phyloP scores from a whole-genome alignment of 2,797 vertebrate genomes.

The Uromys caudimaculatus region DNA sequence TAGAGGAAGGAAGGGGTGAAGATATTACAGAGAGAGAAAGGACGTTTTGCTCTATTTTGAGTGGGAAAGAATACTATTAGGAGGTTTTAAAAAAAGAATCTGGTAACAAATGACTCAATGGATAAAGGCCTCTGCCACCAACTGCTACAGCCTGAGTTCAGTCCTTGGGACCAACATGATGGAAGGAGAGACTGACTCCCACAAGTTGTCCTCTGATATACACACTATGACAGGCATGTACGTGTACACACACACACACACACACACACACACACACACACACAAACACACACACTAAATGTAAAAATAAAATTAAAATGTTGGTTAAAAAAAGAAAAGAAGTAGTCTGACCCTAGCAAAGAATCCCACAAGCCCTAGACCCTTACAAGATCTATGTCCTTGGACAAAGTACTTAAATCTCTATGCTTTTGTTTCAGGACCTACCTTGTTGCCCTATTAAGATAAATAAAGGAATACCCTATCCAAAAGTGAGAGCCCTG shows the following conservation, averaged over 20 bases:
- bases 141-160: background rate
- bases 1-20: background rate
- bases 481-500: background rate
- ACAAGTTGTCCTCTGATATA: background rate
- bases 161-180: background rate
- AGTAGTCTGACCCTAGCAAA: background rate
- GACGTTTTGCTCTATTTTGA: background rate
- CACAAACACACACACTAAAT: background rate
- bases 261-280: background rate
- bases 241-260: too few species aligned
- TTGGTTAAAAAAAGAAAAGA: background rate
- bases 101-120: background rate
- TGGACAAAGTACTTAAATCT: background rate
- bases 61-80: background rate
- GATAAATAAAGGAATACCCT: background rate
- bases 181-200: background rate
- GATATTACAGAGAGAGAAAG: background rate
- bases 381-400: background rate
- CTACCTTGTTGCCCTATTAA: background rate
- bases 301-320: background rate
- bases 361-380: background rate
- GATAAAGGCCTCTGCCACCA: background rate
- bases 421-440: background rate
- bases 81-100: background rate
- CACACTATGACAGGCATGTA: background rate